Percentiles rank a stretch among this genome's conserved stretches.
phyloP scores from a whole-genome alignment of 2,888 invertebrate species.

The Ormyrus rosae region DNA sequence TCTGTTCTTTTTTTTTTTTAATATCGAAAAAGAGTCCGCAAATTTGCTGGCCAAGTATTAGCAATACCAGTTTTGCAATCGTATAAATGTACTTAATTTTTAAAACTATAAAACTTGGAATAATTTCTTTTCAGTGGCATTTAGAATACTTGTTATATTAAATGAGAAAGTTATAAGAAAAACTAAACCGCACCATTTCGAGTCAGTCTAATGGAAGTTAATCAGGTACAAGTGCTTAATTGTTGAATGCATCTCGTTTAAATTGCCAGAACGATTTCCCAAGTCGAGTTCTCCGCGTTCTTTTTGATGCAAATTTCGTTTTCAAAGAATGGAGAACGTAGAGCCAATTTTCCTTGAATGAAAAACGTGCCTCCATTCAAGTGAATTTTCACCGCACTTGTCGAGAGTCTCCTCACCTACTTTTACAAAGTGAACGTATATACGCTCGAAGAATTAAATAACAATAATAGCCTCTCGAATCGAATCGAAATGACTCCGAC shows the following conservation, averaged over 20 bases:
- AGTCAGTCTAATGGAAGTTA: too few species aligned
- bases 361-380: constrained; percentile 6
- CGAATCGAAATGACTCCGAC: too few species aligned
- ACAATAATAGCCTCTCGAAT: too few species aligned
- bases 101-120: too few species aligned
- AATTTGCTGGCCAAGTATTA: not conserved
- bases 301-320: not conserved
- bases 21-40: constrained; percentile 6
- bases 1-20: not conserved
- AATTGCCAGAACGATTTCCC: too few species aligned
- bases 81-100: not conserved
- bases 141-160: too few species aligned
- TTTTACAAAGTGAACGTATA: too few species aligned
- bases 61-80: constrained; percentile 23
- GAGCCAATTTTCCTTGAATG: constrained; percentile 1
- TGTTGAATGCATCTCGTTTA: too few species aligned
- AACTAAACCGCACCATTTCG: not conserved
- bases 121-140: too few species aligned
- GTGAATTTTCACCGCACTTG: not conserved
- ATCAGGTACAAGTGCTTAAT: too few species aligned
- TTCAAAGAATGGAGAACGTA: not conserved
- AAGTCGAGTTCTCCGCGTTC: not conserved
- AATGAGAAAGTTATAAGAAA: not conserved
- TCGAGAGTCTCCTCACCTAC: not conserved
- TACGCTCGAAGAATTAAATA: too few species aligned